A percentile compares a stretch with the other conserved stretches of the same genome.
phyloP scores from a whole-genome alignment of 2,888 invertebrate genomes.

The Oscheius sp. region DNA sequence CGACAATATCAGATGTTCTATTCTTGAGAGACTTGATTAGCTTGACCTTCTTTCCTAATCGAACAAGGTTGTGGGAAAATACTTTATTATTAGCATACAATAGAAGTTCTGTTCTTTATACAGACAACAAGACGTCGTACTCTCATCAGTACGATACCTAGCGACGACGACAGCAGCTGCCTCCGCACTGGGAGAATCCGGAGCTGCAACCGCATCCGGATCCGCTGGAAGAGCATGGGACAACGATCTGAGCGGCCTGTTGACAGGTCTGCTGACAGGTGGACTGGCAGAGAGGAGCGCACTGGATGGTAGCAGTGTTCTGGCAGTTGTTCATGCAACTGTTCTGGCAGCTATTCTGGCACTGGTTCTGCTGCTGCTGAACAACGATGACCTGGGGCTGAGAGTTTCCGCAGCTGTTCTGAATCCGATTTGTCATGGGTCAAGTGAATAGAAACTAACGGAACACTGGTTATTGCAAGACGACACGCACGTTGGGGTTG shows the following conservation, averaged over 20 bases:
- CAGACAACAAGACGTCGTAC: slow-evolving; percentile 25
- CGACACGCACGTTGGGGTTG: slow-evolving; percentile 48
- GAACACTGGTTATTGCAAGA: slow-evolving; percentile 57
- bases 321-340: slow-evolving; percentile 62
- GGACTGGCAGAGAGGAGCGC: slow-evolving; percentile 59
- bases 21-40: too few species aligned
- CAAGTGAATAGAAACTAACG: slow-evolving; percentile 31
- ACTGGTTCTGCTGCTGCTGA: slow-evolving; percentile 50
- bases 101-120: neutral
- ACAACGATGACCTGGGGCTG: slow-evolving; percentile 52
- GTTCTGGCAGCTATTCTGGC: slow-evolving; percentile 50
- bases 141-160: slow-evolving; percentile 28
- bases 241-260: slow-evolving; percentile 57
- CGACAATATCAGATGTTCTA: neutral
- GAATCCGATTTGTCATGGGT: too few species aligned
- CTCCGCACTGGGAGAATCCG: slow-evolving; percentile 61
- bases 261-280: slow-evolving; percentile 65
- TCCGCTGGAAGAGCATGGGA: slow-evolving; percentile 46
- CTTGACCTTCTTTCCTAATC: too few species aligned
- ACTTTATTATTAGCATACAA: slow-evolving; percentile 20
- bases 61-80: neutral
- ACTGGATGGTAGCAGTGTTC: slow-evolving; percentile 56
- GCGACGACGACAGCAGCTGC: slow-evolving; percentile 62
- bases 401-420: neutral
- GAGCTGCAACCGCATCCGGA: slow-evolving; percentile 55